phyloP scores from a whole-genome alignment of 2,113 vertebrate genomes.

The Eupsittula cactorum region DNA sequence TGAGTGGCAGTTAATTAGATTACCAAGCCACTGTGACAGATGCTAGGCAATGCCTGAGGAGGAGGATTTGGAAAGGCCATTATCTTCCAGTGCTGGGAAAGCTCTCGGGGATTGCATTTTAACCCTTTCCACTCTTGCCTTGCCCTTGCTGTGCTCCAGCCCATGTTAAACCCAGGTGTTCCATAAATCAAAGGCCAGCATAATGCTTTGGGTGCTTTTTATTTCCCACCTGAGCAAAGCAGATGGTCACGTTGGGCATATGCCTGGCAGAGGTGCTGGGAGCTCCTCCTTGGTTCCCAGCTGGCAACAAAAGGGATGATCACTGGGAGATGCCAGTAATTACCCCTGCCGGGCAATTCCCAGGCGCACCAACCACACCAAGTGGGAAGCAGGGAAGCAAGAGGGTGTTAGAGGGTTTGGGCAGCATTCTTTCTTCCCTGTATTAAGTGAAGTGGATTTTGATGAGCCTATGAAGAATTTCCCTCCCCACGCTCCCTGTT shows the following conservation, averaged over 20 bases:
- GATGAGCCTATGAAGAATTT: not conserved
- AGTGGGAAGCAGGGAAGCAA: constrained; percentile 17
- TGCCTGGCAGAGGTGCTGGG: not conserved
- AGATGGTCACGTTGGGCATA: not conserved
- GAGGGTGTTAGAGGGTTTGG: constrained; percentile 27
- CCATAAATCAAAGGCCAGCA: not conserved
- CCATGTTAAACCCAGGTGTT: not conserved
- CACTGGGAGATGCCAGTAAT: not conserved
- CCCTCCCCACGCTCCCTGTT: not conserved
- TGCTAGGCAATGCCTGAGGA: constrained; percentile 24
- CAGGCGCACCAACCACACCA: not conserved
- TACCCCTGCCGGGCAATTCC: not conserved
- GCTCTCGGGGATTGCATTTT: not conserved
- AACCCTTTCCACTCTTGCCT: constrained; percentile 18
- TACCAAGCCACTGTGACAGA: constrained; percentile 44
- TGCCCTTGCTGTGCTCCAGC: not conserved
- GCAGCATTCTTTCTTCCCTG: constrained; percentile 5
- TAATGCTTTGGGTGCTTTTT: not conserved
- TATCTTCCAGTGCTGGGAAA: constrained; percentile 1
- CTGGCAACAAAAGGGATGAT: constrained; percentile 16
- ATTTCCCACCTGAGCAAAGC: not conserved
- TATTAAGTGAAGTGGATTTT: constrained; percentile 40
- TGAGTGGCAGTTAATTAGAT: constrained; percentile 58
- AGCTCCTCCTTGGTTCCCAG: not conserved
- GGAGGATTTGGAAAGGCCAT: constrained; percentile 29